A percentile compares a stretch with the other conserved stretches of the same genome.
Conservation (phyloP, 2,113 vertebrate genomes). For the Dissostichus mawsoni region DNA sequence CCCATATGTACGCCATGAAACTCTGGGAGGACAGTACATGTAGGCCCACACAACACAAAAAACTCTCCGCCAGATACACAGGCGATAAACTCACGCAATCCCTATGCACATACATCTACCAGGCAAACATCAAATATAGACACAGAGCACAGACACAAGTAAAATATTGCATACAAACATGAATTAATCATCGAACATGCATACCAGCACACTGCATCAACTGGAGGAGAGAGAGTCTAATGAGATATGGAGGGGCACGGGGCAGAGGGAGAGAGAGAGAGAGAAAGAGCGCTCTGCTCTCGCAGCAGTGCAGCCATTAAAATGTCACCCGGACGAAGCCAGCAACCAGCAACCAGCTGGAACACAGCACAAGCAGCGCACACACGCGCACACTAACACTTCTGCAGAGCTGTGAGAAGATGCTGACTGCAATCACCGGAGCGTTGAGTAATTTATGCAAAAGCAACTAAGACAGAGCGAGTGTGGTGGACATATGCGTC, state of each 20-base stretch:
- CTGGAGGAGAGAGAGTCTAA: conserved; percentile 31
- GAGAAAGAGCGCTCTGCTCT: conserved; percentile 46
- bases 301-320: conserved; percentile 73
- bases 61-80: conserved; percentile 13
- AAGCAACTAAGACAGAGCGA: conserved; percentile 33
- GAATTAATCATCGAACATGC: conserved; percentile 5
- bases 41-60: conserved; percentile 26
- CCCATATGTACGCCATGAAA: conserved; percentile 61
- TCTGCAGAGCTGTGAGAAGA: conserved; percentile 55
- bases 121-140: conserved; percentile 19
- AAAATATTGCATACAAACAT: conserved; percentile 40
- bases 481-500: conserved; percentile 60
- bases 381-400: conserved; percentile 32
- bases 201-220: conserved; percentile 19
- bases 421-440: conserved; percentile 50
- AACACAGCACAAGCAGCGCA: conserved; percentile 48
- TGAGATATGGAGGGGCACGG: conserved; percentile 66
- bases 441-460: conserved; percentile 68
- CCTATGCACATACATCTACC: conserved; percentile 6
- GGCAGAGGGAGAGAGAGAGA: conserved; percentile 41
- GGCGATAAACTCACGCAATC: background rate
- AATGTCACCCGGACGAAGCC: conserved; percentile 73
- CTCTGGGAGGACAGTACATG: conserved; percentile 55
- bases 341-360: conserved; percentile 68
- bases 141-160: background rate